Conservation (phyloP, 2,113 vertebrate species). For the Todiramphus saurophagus region DNA sequence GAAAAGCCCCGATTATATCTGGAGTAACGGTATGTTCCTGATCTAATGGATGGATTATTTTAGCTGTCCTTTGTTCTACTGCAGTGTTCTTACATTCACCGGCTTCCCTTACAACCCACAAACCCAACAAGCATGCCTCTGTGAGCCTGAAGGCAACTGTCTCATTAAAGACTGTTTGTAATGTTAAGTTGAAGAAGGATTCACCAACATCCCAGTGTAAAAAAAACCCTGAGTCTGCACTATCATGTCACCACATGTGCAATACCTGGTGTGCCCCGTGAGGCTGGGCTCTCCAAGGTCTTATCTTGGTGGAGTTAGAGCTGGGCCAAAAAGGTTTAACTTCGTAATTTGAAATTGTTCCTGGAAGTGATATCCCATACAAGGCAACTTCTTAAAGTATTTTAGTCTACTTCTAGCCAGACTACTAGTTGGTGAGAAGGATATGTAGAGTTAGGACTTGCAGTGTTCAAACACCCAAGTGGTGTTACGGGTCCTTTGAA, state of each 20-base stretch:
- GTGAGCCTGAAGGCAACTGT: neutral
- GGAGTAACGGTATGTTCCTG: conserved; percentile 87
- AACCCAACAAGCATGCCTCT: neutral
- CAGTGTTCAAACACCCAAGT: neutral
- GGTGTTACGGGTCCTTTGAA: neutral
- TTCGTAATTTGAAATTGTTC: neutral
- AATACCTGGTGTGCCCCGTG: no score
- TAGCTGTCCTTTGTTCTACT: neutral
- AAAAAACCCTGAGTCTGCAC: no score
- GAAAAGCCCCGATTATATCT: conserved; percentile 86
- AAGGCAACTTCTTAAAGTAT: neutral
- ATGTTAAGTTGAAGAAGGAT: no score
- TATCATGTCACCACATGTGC: no score
- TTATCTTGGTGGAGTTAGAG: no score
- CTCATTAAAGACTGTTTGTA: no score
- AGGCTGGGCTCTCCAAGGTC: no score
- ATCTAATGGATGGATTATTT: neutral
- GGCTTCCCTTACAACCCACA: neutral
- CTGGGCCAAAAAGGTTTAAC: neutral
- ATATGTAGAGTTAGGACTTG: neutral
- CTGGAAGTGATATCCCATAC: neutral
- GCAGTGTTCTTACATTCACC: neutral
- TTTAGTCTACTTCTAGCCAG: neutral
- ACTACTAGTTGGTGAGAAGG: neutral
- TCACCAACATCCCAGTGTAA: no score